Conservation (phyloP, 1,140 invertebrate genomes). For the Diorhabda carinulata region DNA sequence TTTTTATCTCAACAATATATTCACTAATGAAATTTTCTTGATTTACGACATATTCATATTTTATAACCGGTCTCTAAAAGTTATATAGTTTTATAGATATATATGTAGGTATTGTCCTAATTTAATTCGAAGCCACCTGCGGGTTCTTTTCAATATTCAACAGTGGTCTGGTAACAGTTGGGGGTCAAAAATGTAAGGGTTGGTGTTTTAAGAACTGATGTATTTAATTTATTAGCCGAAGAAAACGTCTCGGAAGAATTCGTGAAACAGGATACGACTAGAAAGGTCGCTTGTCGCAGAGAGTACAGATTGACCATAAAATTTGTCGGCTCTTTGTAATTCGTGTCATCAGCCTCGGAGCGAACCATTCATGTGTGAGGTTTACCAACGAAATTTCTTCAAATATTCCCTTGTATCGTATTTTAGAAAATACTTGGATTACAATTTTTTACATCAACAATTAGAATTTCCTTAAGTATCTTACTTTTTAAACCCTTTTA, state of each 20-base stretch:
- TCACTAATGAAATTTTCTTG: neutral
- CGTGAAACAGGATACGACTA: neutral
- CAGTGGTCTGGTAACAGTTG: slow-evolving; percentile 1
- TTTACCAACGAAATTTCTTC: too few relatives aligned
- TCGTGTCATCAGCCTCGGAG: neutral
- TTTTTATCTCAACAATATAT: slow-evolving; percentile 4
- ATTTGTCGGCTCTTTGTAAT: slow-evolving; percentile 2
- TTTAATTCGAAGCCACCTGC: slow-evolving; percentile 9
- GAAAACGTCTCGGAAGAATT: neutral
- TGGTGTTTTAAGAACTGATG: slow-evolving; percentile 5
- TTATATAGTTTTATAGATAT: slow-evolving; percentile 7
- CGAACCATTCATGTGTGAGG: too few relatives aligned
- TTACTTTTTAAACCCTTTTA: too few relatives aligned
- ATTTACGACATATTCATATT: neutral
- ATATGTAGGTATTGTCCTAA: neutral
- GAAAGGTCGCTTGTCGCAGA: neutral
- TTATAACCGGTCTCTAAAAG: neutral
- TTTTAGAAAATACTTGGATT: too few relatives aligned
- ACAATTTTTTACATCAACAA: too few relatives aligned
- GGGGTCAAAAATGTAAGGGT: neutral
- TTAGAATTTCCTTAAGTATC: too few relatives aligned
- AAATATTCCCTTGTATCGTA: too few relatives aligned
- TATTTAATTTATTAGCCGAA: neutral
- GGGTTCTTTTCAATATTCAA: neutral
- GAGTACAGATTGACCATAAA: slow-evolving; percentile 2